A percentile compares a stretch with the other conserved stretches of the same genome.
Conservation (phyloP, 2,113 vertebrate genomes). For the Jacana jacana region DNA sequence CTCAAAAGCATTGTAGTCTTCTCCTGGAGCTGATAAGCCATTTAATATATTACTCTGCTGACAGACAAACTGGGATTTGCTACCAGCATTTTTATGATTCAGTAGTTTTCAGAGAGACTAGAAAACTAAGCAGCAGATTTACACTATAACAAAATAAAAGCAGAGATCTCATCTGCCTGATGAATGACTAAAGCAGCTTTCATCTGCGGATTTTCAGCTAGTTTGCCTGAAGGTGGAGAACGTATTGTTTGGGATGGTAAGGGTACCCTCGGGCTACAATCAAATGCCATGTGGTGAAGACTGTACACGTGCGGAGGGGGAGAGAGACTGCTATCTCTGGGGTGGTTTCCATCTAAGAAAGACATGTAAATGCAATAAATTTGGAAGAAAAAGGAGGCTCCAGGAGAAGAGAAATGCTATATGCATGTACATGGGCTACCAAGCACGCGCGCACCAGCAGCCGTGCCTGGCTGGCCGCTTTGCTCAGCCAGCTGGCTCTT, state of each 20-base stretch:
- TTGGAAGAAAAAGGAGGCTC: background rate
- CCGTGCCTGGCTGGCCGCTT: background rate
- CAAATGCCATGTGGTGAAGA: background rate
- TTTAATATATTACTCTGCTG: conserved; percentile 45
- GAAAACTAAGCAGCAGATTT: conserved; percentile 56
- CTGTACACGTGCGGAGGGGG: background rate
- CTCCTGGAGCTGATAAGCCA: conserved; percentile 47
- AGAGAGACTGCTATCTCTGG: background rate
- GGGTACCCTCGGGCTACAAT: background rate
- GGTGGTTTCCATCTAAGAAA: background rate
- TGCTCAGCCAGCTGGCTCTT: background rate
- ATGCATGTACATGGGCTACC: background rate
- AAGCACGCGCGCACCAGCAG: background rate
- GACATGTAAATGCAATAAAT: background rate
- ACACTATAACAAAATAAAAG: conserved; percentile 58
- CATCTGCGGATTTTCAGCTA: conserved; percentile 31
- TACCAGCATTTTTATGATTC: conserved; percentile 55
- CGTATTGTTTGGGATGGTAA: background rate
- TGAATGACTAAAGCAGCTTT: conserved; percentile 52
- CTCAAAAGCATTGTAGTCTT: background rate
- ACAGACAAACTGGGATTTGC: conserved; percentile 57
- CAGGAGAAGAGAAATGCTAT: background rate
- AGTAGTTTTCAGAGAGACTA: conserved; percentile 36
- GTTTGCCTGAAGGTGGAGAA: conserved; percentile 45
- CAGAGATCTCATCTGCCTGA: conserved; percentile 56